phyloP scores from a whole-genome alignment of 2,113 vertebrate species.

The Bolborhynchus lineola region DNA sequence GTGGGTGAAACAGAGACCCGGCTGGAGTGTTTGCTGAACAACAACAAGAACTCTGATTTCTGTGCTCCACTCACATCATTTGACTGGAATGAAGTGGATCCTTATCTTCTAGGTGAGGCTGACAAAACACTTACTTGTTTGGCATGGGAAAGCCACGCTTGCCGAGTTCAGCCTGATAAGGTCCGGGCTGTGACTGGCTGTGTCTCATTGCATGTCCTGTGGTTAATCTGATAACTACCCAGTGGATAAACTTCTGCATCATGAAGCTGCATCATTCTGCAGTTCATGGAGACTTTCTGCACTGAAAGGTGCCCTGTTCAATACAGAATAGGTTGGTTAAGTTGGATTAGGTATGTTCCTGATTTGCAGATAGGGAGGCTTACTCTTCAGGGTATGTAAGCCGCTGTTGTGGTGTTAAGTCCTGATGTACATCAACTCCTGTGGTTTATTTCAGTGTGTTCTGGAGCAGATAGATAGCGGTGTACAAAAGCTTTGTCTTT shows the following conservation, averaged over 20 bases:
- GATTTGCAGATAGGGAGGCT: neutral
- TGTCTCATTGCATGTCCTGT: neutral
- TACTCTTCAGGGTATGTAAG: neutral
- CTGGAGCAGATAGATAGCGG: neutral
- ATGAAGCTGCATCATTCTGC: neutral
- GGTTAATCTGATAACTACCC: neutral
- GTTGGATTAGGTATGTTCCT: neutral
- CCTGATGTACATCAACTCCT: neutral
- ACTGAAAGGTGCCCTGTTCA: neutral
- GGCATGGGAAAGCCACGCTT: neutral
- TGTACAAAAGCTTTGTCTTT: neutral
- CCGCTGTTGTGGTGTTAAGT: neutral
- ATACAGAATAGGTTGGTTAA: neutral
- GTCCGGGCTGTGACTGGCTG: neutral
- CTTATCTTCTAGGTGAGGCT: slow-evolving; percentile 91
- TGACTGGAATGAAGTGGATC: slow-evolving; percentile 99
- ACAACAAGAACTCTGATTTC: slow-evolving; percentile 99
- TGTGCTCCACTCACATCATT: slow-evolving; percentile 97
- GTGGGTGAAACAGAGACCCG: slow-evolving; percentile 97
- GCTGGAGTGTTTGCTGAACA: slow-evolving; percentile 97
- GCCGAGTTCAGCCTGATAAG: neutral
- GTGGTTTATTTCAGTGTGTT: neutral
- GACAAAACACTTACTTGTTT: neutral
- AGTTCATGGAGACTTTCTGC: neutral
- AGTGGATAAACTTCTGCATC: neutral